A percentile compares a stretch with the other conserved stretches of the same genome.
Evolutionary conservation across 35 echinoderm and acorn worm species (phyloP).

Genomic region (Anneissia japonica): DNA sequence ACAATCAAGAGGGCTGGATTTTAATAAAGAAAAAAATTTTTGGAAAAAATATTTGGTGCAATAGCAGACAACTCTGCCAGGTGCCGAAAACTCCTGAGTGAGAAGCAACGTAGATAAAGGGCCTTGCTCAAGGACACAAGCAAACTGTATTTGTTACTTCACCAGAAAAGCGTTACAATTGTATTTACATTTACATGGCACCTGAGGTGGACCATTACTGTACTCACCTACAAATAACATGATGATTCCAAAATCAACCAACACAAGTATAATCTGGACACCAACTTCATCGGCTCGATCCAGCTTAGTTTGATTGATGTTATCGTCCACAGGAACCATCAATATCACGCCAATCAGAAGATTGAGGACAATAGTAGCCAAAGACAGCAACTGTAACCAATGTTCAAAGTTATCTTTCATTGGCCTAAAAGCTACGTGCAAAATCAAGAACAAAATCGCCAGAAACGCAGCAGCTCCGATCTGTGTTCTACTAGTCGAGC

Average conservation of each 20-base stretch:
- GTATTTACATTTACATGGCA: too few species aligned
- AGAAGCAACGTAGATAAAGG: too few species aligned
- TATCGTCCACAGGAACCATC: neutral
- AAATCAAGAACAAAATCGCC: neutral
- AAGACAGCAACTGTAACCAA: neutral
- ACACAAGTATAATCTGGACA: neutral
- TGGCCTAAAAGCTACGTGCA: neutral
- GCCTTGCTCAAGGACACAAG: too few species aligned
- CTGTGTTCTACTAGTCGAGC: neutral
- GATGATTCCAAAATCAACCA: neutral
- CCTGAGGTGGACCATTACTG: too few species aligned
- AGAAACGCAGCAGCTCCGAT: neutral
- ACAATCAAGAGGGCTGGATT: too few species aligned
- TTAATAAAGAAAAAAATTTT: too few species aligned
- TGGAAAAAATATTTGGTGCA: too few species aligned
- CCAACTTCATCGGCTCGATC: neutral
- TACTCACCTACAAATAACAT: neutral
- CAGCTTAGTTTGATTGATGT: neutral
- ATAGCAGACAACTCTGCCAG: too few species aligned
- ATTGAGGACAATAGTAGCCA: neutral
- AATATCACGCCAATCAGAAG: neutral
- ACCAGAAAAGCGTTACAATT: too few species aligned
- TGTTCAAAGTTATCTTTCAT: neutral
- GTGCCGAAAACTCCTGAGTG: too few species aligned
- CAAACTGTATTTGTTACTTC: too few species aligned